Evolutionary conservation across 1,140 invertebrate species (phyloP).

Genomic region (Tenebrio molitor): DNA sequence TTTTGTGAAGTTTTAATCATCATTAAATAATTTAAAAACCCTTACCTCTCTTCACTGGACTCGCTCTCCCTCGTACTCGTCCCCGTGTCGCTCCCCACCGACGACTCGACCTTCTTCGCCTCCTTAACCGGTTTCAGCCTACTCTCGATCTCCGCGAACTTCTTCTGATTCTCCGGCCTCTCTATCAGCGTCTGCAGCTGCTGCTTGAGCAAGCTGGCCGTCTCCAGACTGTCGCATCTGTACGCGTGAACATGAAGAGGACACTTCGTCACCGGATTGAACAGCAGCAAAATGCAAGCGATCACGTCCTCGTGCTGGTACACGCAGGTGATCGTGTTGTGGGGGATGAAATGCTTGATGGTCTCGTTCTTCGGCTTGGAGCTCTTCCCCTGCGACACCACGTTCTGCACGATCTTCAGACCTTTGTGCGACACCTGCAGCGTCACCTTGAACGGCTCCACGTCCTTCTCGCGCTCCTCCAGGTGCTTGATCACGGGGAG

Average conservation of each 20-base stretch:
- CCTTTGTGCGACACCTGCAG: constrained; percentile 92
- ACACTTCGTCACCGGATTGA: constrained; percentile 91
- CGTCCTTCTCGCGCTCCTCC: constrained; percentile 84
- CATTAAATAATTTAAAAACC: neutral
- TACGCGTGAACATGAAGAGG: constrained; percentile 95
- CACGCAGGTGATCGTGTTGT: constrained; percentile 90
- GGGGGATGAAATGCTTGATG: constrained; percentile 96
- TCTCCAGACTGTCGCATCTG: constrained; percentile 94
- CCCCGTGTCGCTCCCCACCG: constrained; percentile 79
- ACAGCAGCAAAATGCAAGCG: constrained; percentile 89
- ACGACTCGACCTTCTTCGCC: constrained; percentile 76
- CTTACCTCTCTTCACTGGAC: constrained; percentile 77
- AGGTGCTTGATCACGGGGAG: constrained; percentile 87
- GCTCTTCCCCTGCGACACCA: constrained; percentile 70
- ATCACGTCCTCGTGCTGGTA: constrained; percentile 91
- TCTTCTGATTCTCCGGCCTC: constrained; percentile 88
- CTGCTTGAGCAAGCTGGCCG: constrained; percentile 85
- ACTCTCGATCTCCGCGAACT: constrained; percentile 84
- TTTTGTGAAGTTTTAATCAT: no score
- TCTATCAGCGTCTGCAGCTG: constrained; percentile 88
- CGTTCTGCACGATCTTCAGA: constrained; percentile 92
- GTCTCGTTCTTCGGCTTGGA: constrained; percentile 75
- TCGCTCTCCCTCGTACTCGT: constrained; percentile 82
- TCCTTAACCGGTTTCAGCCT: constrained; percentile 65
- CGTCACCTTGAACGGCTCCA: constrained; percentile 93